Percentiles rank a stretch among this genome's conserved stretches.
Evolutionary conservation across 2,888 invertebrate species (phyloP).

Genomic region (Rhagium mordax): DNA sequence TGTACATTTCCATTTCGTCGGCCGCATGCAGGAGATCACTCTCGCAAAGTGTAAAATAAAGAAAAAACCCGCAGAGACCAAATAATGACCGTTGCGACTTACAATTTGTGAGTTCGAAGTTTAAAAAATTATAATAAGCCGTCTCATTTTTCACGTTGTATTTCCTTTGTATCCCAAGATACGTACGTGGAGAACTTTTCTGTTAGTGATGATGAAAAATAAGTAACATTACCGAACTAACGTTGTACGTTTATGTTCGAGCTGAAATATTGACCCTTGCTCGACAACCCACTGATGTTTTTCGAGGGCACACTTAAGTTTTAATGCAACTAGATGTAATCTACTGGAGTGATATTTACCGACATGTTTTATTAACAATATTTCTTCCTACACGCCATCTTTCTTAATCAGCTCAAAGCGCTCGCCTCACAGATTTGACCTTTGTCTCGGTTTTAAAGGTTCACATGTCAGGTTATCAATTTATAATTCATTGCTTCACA

Average conservation of each 20-base stretch:
- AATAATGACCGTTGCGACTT: not conserved
- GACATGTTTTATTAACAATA: not conserved
- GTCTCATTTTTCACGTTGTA: not conserved
- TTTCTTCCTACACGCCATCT: not conserved
- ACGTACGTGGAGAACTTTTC: conserved; percentile 1
- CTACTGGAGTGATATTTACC: not conserved
- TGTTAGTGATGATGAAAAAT: conserved; percentile 1
- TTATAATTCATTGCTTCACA: too few species aligned
- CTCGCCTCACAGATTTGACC: too few species aligned
- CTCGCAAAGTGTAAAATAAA: too few species aligned
- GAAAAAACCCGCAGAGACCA: not conserved
- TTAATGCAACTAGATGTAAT: conserved; percentile 4
- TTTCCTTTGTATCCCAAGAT: not conserved
- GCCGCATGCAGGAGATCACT: too few species aligned
- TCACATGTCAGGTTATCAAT: too few species aligned
- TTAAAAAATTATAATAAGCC: not conserved
- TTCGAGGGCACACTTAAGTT: not conserved
- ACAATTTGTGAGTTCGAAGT: not conserved
- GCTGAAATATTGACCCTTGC: conserved; percentile 18
- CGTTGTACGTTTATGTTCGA: not conserved
- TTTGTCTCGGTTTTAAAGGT: too few species aligned
- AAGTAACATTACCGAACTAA: not conserved
- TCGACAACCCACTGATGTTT: not conserved
- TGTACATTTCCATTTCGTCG: too few species aligned
- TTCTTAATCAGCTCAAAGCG: too few species aligned